Conservation (phyloP, 2,113 vertebrate species). For the Paracyprichromis sp. region DNA sequence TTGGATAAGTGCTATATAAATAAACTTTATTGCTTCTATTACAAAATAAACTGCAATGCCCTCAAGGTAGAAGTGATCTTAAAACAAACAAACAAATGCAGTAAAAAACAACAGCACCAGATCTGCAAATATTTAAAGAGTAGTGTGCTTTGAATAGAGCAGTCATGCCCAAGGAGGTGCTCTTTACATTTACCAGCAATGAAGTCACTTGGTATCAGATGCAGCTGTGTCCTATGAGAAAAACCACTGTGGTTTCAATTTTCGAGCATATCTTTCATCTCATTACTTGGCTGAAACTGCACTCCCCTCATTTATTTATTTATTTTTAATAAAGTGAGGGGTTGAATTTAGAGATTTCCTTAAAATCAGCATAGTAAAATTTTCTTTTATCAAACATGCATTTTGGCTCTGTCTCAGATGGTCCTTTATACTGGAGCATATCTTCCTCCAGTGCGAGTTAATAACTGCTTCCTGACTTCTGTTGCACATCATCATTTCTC, state of each 20-base stretch:
- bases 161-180: neutral
- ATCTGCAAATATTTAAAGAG: neutral
- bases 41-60: neutral
- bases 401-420: neutral
- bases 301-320: neutral
- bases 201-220: conserved; percentile 9
- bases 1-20: neutral
- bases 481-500: conserved; percentile 13
- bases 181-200: conserved; percentile 18
- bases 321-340: neutral
- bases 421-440: neutral
- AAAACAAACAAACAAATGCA: neutral
- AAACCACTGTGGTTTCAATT: neutral
- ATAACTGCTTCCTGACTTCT: conserved; percentile 9
- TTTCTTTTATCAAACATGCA: neutral
- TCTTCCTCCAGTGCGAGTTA: neutral
- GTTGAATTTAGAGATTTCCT: neutral
- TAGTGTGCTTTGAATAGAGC: neutral
- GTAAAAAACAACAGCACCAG: neutral
- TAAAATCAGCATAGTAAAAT: neutral
- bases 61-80: neutral
- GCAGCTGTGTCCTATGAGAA: conserved; percentile 19
- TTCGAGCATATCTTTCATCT: neutral
- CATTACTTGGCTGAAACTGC: neutral
- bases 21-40: neutral